Percentiles rank a stretch among this genome's conserved stretches.
Evolutionary conservation across 2,888 invertebrate species (phyloP).

Genomic region (Rhimphoctona megacephalus): DNA sequence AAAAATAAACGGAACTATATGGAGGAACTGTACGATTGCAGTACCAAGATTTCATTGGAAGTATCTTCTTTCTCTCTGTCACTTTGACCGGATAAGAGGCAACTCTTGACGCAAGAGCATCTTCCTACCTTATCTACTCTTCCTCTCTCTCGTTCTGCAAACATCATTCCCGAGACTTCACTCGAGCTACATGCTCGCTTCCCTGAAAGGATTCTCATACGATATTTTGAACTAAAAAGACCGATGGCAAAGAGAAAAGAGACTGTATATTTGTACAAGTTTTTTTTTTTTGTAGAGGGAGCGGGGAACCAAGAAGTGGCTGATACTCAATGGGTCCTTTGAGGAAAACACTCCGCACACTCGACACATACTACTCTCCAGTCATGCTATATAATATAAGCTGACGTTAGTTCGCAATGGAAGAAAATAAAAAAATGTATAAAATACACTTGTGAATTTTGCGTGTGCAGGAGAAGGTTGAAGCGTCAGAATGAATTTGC

Average conservation of each 20-base stretch:
- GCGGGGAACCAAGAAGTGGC: neutral
- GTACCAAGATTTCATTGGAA: conserved; percentile 17
- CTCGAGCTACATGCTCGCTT: conserved; percentile 5
- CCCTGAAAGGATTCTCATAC: conserved; percentile 30
- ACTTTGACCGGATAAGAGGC: conserved; percentile 12
- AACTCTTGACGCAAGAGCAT: conserved; percentile 2
- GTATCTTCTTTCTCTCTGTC: neutral
- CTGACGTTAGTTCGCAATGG: neutral
- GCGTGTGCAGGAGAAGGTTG: neutral
- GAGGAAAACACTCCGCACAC: conserved; percentile 12
- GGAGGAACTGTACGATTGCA: neutral
- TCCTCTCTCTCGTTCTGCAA: conserved; percentile 1
- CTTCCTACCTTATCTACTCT: neutral
- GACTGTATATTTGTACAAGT: neutral
- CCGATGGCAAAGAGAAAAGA: neutral
- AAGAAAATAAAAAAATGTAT: neutral
- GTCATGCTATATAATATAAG: neutral
- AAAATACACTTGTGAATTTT: neutral
- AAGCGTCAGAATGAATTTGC: neutral
- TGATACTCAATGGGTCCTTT: conserved; percentile 24
- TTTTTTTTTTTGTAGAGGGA: neutral
- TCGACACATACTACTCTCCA: neutral
- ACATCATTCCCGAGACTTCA: neutral
- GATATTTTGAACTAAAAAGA: conserved; percentile 34
- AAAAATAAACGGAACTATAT: neutral